A percentile compares a stretch with the other conserved stretches of the same genome.
These are phyloP conservation scores for Pharmacophagus antenor DNA, from an alignment of 2,888 invertebrate species.

Conservation along the genomic window DNA sequence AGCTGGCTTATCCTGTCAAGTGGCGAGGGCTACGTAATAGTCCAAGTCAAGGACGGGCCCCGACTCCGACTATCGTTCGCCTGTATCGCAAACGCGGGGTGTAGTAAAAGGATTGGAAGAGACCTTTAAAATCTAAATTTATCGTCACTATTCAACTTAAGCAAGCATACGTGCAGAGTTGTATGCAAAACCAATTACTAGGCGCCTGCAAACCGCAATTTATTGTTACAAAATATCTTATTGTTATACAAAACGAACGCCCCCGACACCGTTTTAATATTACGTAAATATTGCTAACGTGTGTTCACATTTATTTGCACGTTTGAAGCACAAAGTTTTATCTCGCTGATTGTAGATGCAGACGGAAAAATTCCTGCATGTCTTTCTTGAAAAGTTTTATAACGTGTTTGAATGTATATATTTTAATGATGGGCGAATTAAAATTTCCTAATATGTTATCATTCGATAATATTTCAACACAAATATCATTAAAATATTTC, in stretches of 20 bases:
- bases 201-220: constrained; percentile 33
- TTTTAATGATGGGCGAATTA: background rate
- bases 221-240: constrained; percentile 38
- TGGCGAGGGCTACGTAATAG: no score
- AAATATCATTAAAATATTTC: no score
- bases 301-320: constrained; percentile 20
- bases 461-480: background rate
- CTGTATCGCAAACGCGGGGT: no score
- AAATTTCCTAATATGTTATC: no score
- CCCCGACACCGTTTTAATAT: constrained; percentile 35
- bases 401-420: background rate
- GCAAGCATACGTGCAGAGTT: constrained; percentile 24
- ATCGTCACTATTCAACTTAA: constrained; percentile 6
- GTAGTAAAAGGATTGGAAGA: background rate
- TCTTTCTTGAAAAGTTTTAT: background rate
- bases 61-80: no score
- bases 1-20: no score
- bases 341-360: background rate
- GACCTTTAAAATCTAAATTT: constrained; percentile 20
- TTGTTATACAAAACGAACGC: constrained; percentile 37
- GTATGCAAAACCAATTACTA: constrained; percentile 41
- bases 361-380: background rate
- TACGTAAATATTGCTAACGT: constrained; percentile 33
- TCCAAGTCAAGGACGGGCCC: no score
- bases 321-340: constrained; percentile 8